Base-by-base conservation (phyloP, 2,888 invertebrate genomes). In the Cantharis rufa region DNA sequence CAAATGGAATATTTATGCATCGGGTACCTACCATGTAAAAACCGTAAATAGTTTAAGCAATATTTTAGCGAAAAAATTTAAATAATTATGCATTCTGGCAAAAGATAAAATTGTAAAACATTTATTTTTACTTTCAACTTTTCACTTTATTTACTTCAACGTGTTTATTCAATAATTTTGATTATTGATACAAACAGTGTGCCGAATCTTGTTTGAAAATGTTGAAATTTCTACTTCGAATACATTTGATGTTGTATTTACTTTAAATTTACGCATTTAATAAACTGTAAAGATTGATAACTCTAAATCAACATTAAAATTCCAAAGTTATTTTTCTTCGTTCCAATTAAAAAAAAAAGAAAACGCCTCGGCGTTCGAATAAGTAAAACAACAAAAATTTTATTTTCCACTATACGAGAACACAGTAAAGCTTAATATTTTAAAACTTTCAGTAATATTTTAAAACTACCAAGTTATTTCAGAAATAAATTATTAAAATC, bases 121-220 rank as follows among this genome's bases (percentile, higher is more conserved):
- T 66, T 66, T 18, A 24, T n/a, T 66, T 72, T 66, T 18, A n/a
- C 24, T 66, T 72, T 28, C 61, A 72, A 72, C 21, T 72, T 72
- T 73, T 18, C 61, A 18, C 18, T 69, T 15, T 73, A 62, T 73
- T 69, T 73, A 32, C 61, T 69, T 69, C 13, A 16, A 62, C 62
- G 28, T 69, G 69, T 73, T 73, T 73, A 73, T 69, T 73, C 69
- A 73, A 73, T 73, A 73, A 73, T 69, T 73, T 69, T 69, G 62
- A 69, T 73, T 73, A 73, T 73, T 73, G 69, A 73, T 62, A 16
- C 48, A 62, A 69, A 69, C 72, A 66, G 61, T 48, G 66, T 72
- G 66, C 72, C 32, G 66, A 66, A 72, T 72, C 32, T 72, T 66
- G 66, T 61, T 72, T 66, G 66, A 61, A 27, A 72, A 21, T 28